phyloP scores from a whole-genome alignment of 1,140 invertebrate species.

The Nasonia longicornis region DNA sequence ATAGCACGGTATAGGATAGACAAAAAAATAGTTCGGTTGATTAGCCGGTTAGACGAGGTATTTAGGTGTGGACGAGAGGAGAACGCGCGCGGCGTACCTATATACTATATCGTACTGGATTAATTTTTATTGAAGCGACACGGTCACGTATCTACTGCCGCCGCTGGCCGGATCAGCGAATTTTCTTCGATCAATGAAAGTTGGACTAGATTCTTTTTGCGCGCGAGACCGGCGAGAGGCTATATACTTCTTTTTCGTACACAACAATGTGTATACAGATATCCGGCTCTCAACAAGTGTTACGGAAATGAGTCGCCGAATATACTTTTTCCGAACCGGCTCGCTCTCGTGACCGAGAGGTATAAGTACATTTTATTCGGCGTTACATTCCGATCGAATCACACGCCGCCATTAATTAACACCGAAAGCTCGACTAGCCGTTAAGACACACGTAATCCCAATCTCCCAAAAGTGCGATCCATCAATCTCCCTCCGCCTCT shows the following conservation, averaged over 20 bases:
- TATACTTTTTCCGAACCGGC: background rate
- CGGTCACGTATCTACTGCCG: background rate
- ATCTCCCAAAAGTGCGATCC: background rate
- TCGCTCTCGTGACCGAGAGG: too few species aligned
- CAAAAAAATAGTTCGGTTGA: background rate
- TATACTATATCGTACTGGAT: background rate
- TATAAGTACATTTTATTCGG: background rate
- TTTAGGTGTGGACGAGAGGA: background rate
- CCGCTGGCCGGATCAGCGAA: background rate
- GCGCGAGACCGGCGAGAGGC: background rate
- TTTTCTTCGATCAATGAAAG: slow-evolving; percentile 24
- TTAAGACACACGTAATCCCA: too few species aligned
- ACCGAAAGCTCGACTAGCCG: background rate
- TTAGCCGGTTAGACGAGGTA: background rate
- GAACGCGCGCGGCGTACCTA: background rate
- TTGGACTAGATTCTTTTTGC: slow-evolving; percentile 10
- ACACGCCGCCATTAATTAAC: background rate
- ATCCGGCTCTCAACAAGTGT: background rate
- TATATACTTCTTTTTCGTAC: background rate
- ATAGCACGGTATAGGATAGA: too few species aligned
- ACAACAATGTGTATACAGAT: too few species aligned
- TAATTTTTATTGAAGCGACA: slow-evolving; percentile 17
- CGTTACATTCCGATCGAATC: background rate
- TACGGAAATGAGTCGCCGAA: background rate
- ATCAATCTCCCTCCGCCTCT: background rate